phyloP scores from a whole-genome alignment of 2,113 vertebrate genomes.

The Hippocampus zosterae region DNA sequence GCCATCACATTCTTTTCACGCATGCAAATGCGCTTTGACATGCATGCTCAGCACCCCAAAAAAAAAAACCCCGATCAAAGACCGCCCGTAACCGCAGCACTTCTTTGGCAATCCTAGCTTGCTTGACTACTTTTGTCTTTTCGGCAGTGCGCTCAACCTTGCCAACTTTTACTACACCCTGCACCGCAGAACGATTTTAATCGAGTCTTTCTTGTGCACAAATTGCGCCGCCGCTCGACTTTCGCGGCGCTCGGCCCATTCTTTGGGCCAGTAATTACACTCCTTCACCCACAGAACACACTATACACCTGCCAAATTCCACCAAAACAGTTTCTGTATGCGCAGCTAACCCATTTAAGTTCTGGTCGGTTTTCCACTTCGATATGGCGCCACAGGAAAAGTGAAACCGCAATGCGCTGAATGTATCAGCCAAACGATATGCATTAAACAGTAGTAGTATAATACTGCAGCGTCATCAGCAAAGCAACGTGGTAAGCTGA shows the following conservation, averaged over 20 bases:
- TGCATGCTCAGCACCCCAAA: background rate
- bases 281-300: conserved; percentile 36
- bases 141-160: background rate
- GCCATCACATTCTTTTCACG: background rate
- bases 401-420: background rate
- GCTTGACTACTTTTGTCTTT: conserved; percentile 1
- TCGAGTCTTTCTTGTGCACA: conserved; percentile 19
- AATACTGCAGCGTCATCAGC: no score
- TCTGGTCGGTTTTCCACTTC: no score
- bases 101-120: background rate
- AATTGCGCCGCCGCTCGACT: conserved; percentile 38
- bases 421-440: background rate
- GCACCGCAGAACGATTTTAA: background rate
- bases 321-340: background rate
- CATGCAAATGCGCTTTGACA: background rate
- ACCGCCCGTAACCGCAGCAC: background rate
- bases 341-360: background rate
- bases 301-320: conserved; percentile 58
- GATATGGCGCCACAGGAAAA: no score
- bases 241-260: conserved; percentile 43
- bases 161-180: background rate
- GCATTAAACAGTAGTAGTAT: no score
- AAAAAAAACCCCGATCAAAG: background rate
- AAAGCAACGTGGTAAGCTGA: no score
- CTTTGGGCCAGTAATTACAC: conserved; percentile 61